Conservation (phyloP, 2,113 vertebrate genomes). For the Megalops atlanticus region DNA sequence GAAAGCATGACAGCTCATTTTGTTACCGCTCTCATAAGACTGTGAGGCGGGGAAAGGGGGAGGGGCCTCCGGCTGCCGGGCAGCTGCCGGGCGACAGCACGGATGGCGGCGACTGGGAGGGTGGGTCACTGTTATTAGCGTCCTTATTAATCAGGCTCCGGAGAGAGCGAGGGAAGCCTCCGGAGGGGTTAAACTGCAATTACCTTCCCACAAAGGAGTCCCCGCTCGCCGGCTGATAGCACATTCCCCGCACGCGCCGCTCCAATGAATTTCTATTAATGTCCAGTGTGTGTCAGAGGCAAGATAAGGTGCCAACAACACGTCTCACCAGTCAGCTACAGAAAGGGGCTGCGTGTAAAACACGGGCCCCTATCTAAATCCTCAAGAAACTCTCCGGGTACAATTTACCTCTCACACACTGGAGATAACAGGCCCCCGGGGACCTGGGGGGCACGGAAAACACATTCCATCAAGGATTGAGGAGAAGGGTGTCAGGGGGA, state of each 20-base stretch:
- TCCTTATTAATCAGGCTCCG: background rate
- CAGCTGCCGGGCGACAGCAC: too few relatives aligned
- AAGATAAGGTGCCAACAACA: slow-evolving; percentile 84
- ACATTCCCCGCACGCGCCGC: slow-evolving; percentile 76
- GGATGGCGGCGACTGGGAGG: too few relatives aligned
- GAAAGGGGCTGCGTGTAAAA: slow-evolving; percentile 76
- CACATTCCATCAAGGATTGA: slow-evolving; percentile 10
- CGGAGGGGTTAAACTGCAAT: slow-evolving; percentile 74
- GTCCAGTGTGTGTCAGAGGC: slow-evolving; percentile 80
- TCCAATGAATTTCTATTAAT: slow-evolving; percentile 85
- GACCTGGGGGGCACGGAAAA: background rate
- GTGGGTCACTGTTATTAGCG: background rate
- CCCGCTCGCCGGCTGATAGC: slow-evolving; percentile 63
- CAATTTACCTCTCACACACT: slow-evolving; percentile 61
- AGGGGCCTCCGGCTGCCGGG: too few relatives aligned
- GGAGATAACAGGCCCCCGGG: slow-evolving; percentile 59
- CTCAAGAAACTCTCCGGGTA: slow-evolving; percentile 63
- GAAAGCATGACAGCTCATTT: too few relatives aligned
- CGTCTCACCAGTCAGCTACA: slow-evolving; percentile 75
- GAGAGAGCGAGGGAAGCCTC: background rate
- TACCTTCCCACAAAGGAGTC: slow-evolving; percentile 70
- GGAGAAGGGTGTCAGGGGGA: too few relatives aligned
- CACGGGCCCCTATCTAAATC: slow-evolving; percentile 79
- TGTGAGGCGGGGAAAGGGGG: background rate
- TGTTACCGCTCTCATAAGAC: too few relatives aligned